A percentile compares a stretch with the other conserved stretches of the same genome.
Conservation (phyloP, 53 echinoderm and acorn worm genomes). For the Echinarachnius parma region DNA sequence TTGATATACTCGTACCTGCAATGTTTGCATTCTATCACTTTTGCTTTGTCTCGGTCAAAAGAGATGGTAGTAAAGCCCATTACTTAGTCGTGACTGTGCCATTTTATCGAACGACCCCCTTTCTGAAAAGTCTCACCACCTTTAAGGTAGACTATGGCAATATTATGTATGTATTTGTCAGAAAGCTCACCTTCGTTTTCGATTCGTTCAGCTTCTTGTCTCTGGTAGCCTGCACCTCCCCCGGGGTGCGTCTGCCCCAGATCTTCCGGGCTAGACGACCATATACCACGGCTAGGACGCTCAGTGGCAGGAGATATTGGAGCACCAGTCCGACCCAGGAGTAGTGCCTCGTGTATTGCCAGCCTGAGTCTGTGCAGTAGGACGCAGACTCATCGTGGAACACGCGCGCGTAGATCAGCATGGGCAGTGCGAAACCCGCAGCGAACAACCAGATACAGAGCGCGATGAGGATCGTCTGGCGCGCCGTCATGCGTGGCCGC, state of each 20-base stretch:
- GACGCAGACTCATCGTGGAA: slow-evolving; percentile 45
- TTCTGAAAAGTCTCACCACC: no score
- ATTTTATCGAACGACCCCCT: no score
- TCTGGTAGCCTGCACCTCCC: slow-evolving; percentile 76
- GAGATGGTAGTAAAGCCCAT: no score
- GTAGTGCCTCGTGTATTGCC: slow-evolving; percentile 59
- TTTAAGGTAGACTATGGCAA: no score
- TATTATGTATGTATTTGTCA: background rate
- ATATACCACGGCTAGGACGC: slow-evolving; percentile 65
- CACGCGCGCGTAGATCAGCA: slow-evolving; percentile 60
- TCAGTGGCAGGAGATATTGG: slow-evolving; percentile 79
- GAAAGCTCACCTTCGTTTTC: slow-evolving; percentile 70
- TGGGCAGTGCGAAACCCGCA: slow-evolving; percentile 74
- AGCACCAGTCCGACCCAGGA: slow-evolving; percentile 63
- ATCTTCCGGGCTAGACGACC: slow-evolving; percentile 72
- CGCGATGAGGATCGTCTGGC: slow-evolving; percentile 67
- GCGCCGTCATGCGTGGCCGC: slow-evolving; percentile 76
- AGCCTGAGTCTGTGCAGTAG: slow-evolving; percentile 66
- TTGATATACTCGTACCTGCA: no score
- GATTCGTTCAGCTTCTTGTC: slow-evolving; percentile 87
- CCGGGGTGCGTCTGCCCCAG: slow-evolving; percentile 86
- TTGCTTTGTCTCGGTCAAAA: no score
- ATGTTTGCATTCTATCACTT: no score
- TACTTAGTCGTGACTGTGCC: no score
- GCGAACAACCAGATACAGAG: slow-evolving; percentile 76